Conservation (phyloP, 2,888 invertebrate species). For the Neoitamus cyanurus region DNA sequence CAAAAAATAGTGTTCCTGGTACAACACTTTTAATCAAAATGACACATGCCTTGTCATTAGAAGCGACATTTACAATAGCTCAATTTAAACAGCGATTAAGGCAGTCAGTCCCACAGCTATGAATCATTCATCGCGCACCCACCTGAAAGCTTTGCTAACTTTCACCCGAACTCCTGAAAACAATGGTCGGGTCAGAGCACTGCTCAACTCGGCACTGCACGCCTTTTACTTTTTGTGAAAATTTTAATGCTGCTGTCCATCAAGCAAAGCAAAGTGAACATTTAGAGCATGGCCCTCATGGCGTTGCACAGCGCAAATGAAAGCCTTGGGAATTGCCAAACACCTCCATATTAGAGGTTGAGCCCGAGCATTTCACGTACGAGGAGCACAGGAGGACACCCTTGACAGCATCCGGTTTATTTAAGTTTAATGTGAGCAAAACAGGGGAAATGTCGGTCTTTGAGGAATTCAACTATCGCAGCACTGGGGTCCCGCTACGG, state of each 20-base stretch:
- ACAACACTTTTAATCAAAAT: not conserved
- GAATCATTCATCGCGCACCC: not conserved
- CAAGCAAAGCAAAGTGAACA: not conserved
- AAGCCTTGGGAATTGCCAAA: conserved; percentile 12
- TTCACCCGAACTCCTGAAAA: not conserved
- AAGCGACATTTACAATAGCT: not conserved
- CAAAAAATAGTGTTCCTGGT: not conserved
- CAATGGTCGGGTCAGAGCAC: not conserved
- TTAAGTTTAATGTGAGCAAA: conserved; percentile 30
- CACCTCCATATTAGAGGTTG: conserved; percentile 15
- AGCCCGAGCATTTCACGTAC: not conserved
- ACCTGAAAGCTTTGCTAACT: not conserved
- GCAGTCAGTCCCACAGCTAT: not conserved
- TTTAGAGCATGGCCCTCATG: not conserved
- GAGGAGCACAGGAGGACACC: not conserved
- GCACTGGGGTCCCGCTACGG: not conserved
- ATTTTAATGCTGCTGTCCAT: conserved; percentile 10
- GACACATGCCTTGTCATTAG: not conserved
- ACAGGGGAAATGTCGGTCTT: conserved; percentile 4
- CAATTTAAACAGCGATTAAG: not conserved
- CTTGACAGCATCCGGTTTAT: conserved; percentile 9
- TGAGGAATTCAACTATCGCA: conserved; percentile 10
- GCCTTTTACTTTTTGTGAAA: not conserved
- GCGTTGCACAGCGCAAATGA: not conserved
- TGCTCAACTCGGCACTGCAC: not conserved